These are phyloP conservation scores for Bufotes viridis DNA, from an alignment of 2,797 vertebrate genomes.

Conservation along the genomic window DNA sequence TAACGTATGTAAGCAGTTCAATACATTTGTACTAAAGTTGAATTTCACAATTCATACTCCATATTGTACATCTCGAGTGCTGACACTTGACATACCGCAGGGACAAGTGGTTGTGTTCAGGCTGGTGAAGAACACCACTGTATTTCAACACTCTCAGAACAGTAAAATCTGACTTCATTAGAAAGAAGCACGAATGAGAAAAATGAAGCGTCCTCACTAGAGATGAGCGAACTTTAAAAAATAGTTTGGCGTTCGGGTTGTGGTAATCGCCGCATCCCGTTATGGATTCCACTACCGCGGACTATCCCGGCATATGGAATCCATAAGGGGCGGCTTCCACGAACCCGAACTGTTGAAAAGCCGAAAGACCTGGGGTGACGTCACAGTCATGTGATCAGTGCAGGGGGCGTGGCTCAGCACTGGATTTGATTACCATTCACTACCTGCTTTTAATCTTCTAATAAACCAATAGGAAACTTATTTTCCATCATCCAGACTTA, in stretches of 20 bases:
- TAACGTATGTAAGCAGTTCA: too few relatives aligned
- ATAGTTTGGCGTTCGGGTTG: too few relatives aligned
- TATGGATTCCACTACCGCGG: too few relatives aligned
- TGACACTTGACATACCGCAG: conserved; percentile 13
- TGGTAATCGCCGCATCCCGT: too few relatives aligned
- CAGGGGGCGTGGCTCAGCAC: too few relatives aligned
- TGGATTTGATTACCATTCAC: background rate
- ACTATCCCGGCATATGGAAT: too few relatives aligned
- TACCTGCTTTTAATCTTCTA: background rate
- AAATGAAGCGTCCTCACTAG: too few relatives aligned
- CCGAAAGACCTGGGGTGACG: too few relatives aligned
- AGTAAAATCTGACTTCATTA: background rate
- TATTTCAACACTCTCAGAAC: background rate
- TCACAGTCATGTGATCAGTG: too few relatives aligned
- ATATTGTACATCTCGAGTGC: background rate
- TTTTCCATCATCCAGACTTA: background rate
- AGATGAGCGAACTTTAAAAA: too few relatives aligned
- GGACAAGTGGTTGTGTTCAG: background rate
- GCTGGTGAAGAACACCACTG: background rate
- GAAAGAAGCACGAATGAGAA: background rate
- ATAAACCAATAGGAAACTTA: background rate
- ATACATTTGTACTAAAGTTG: background rate
- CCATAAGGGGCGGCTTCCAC: too few relatives aligned
- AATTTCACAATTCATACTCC: background rate
- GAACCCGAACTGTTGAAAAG: too few relatives aligned